A percentile compares a stretch with the other conserved stretches of the same genome.
These are phyloP conservation scores for Zosterops pallidus DNA, from an alignment of 2,113 vertebrate species.

Conservation along the genomic window DNA sequence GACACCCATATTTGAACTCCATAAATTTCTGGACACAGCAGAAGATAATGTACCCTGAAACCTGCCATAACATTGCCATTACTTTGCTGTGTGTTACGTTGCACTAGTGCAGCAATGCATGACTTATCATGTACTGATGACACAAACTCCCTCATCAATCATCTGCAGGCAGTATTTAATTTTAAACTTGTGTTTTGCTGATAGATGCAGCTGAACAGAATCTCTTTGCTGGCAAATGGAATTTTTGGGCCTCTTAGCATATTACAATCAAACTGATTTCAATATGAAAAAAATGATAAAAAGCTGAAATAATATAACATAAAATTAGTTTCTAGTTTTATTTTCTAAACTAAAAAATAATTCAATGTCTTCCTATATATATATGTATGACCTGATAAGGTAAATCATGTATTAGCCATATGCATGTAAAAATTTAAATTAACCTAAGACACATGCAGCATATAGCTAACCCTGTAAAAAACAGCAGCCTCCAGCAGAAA, in stretches of 20 bases:
- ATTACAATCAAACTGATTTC: background rate
- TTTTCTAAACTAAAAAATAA: background rate
- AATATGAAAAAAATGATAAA: background rate
- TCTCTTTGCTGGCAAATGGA: background rate
- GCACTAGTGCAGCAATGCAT: background rate
- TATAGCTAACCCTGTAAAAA: background rate
- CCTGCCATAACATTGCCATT: background rate
- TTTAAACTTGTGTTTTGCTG: background rate
- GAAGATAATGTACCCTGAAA: background rate
- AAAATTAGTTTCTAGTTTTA: background rate
- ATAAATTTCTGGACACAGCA: background rate
- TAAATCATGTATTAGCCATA: background rate
- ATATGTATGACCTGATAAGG: background rate
- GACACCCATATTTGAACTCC: background rate
- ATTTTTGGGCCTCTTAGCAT: background rate
- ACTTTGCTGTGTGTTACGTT: background rate
- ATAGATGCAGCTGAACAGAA: background rate
- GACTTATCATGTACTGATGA: background rate
- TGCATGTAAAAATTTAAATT: background rate
- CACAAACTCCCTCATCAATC: background rate
- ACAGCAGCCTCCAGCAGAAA: background rate
- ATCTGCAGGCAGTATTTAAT: background rate
- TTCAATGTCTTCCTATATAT: background rate
- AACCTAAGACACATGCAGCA: background rate
- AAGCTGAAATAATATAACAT: background rate